phyloP scores from a whole-genome alignment of 37 sponge, comb jelly and placozoan species.

The Amphimedon queenslandica region DNA sequence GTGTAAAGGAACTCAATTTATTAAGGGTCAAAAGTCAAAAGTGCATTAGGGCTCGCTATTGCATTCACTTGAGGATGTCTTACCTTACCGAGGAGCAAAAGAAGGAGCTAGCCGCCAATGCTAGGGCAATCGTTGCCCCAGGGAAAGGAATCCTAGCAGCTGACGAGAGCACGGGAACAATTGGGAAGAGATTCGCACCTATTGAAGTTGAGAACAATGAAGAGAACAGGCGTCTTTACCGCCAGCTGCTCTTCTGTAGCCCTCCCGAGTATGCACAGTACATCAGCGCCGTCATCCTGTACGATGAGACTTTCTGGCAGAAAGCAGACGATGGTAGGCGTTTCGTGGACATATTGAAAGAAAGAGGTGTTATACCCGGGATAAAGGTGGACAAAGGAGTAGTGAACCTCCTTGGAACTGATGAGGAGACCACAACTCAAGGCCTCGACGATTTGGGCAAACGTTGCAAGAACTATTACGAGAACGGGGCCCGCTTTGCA shows the following conservation, averaged over 20 bases:
- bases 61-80: conserved; percentile 46
- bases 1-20: no score
- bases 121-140: conserved; percentile 81
- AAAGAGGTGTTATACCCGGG: conserved; percentile 83
- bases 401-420: conserved; percentile 75
- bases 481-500: conserved; percentile 90
- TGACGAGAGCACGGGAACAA: conserved; percentile 97
- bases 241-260: conserved; percentile 91
- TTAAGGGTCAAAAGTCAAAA: no score
- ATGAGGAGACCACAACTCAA: conserved; percentile 90
- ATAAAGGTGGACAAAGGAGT: conserved; percentile 98
- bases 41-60: no score
- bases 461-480: conserved; percentile 85
- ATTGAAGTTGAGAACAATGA: conserved; percentile 85
- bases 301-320: conserved; percentile 94
- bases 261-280: conserved; percentile 59
- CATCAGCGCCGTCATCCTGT: conserved; percentile 93
- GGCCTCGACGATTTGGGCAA: conserved; percentile 90
- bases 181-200: conserved; percentile 90
- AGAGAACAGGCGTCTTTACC: conserved; percentile 86
- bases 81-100: conserved; percentile 78
- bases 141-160: conserved; percentile 98
- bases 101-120: conserved; percentile 70
- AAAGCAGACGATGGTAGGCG: conserved; percentile 78
- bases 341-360: conserved; percentile 81